These are phyloP conservation scores for Apodemia zela DNA, from an alignment of 2,888 invertebrate genomes.

Conservation along the genomic window DNA sequence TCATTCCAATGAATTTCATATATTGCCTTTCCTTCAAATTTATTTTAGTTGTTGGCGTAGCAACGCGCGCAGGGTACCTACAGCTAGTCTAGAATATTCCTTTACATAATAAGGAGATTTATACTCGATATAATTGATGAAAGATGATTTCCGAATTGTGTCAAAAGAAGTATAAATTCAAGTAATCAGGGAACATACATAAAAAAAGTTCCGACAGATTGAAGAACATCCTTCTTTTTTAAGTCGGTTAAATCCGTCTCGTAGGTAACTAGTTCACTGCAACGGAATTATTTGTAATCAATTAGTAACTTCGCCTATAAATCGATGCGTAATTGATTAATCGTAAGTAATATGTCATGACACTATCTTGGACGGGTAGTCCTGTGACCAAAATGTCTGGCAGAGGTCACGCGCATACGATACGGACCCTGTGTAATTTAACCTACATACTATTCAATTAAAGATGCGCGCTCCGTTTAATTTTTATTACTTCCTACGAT, in stretches of 20 bases:
- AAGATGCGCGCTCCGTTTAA: conserved; percentile 25
- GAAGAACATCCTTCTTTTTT: not conserved
- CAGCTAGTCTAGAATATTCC: too few relatives aligned
- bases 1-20: too few relatives aligned
- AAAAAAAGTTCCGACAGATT: too few relatives aligned
- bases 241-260: not conserved
- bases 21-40: too few relatives aligned
- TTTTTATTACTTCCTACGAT: conserved; percentile 24
- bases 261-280: not conserved
- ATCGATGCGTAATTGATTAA: conserved; percentile 12
- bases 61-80: too few relatives aligned
- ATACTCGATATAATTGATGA: too few relatives aligned
- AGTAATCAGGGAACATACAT: too few relatives aligned
- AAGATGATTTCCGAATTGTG: too few relatives aligned
- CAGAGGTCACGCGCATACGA: conserved; percentile 32
- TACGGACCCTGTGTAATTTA: conserved; percentile 31
- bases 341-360: conserved; percentile 14
- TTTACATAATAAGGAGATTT: too few relatives aligned
- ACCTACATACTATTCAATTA: conserved; percentile 34
- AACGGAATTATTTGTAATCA: conserved; percentile 13
- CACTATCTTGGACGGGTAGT: conserved; percentile 14
- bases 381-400: conserved; percentile 30
- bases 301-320: conserved; percentile 6
- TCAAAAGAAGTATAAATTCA: too few relatives aligned
- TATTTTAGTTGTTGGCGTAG: too few relatives aligned